Conservation (phyloP, 2,888 invertebrate genomes). For the Clostera curtula region DNA sequence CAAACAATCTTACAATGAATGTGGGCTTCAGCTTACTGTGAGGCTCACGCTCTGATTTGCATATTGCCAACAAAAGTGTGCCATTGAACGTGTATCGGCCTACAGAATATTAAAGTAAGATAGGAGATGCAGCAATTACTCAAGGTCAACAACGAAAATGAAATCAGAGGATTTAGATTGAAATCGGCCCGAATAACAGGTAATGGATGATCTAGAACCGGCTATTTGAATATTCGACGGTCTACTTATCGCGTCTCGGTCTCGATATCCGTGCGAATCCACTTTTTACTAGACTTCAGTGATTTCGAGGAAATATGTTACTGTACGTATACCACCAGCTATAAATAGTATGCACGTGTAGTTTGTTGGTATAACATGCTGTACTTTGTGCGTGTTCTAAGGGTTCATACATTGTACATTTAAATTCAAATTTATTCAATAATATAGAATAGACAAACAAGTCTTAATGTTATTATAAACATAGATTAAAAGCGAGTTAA, state of each 20-base stretch:
- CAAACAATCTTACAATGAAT: constrained; percentile 36
- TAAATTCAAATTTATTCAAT: no score
- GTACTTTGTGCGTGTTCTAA: no score
- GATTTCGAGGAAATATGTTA: no score
- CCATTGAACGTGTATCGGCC: constrained; percentile 42
- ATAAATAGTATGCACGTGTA: no score
- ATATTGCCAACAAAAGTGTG: constrained; percentile 65
- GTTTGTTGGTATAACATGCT: no score
- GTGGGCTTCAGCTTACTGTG: constrained; percentile 32
- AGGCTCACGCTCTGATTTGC: constrained; percentile 63
- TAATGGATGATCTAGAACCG: constrained; percentile 41
- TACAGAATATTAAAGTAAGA: constrained; percentile 27
- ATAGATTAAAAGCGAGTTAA: no score
- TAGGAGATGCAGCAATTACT: constrained; percentile 8
- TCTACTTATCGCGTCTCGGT: constrained; percentile 61
- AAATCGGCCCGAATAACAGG: constrained; percentile 21
- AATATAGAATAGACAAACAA: no score
- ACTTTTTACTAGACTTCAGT: no score
- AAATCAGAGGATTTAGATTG: no score
- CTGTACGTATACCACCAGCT: no score
- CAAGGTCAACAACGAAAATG: constrained; percentile 9
- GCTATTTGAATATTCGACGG: constrained; percentile 61
- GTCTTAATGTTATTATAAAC: no score
- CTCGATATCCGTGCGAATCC: constrained; percentile 70
- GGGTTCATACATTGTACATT: no score